Conservation (phyloP, 2,113 vertebrate species). For the Paradoxurus hermaphroditus region DNA sequence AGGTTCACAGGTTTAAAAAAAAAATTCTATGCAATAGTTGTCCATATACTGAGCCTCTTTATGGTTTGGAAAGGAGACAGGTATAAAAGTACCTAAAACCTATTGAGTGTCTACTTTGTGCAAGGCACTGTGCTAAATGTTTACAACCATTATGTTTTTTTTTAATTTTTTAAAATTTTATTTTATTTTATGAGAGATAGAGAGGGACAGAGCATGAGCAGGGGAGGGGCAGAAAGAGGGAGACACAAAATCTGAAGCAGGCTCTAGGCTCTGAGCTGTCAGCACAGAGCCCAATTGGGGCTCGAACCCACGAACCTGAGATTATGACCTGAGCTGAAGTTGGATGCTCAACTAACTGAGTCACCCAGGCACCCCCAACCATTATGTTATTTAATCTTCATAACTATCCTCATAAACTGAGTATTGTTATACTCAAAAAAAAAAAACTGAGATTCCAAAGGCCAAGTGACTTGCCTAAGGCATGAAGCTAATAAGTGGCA, state of each 20-base stretch:
- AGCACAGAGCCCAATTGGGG: too few relatives aligned
- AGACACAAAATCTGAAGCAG: too few relatives aligned
- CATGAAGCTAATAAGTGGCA: neutral
- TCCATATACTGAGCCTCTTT: neutral
- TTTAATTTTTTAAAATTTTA: too few relatives aligned
- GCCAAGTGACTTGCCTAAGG: neutral
- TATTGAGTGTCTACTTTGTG: neutral
- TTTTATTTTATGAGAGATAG: too few relatives aligned
- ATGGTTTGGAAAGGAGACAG: neutral
- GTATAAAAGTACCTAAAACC: neutral
- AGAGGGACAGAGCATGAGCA: too few relatives aligned
- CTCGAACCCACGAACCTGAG: too few relatives aligned
- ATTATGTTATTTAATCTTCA: conserved; percentile 33
- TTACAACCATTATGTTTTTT: neutral
- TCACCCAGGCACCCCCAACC: neutral
- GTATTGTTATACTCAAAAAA: neutral
- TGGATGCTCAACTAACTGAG: too few relatives aligned
- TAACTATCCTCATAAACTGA: neutral
- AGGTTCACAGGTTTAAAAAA: neutral
- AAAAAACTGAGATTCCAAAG: neutral
- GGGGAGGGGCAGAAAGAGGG: too few relatives aligned
- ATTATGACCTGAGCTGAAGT: too few relatives aligned
- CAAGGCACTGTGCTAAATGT: neutral
- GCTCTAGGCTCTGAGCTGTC: too few relatives aligned
- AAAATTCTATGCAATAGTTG: neutral